These are phyloP conservation scores for Myopa testacea DNA, from an alignment of 2,888 invertebrate species.

Conservation along the genomic window DNA sequence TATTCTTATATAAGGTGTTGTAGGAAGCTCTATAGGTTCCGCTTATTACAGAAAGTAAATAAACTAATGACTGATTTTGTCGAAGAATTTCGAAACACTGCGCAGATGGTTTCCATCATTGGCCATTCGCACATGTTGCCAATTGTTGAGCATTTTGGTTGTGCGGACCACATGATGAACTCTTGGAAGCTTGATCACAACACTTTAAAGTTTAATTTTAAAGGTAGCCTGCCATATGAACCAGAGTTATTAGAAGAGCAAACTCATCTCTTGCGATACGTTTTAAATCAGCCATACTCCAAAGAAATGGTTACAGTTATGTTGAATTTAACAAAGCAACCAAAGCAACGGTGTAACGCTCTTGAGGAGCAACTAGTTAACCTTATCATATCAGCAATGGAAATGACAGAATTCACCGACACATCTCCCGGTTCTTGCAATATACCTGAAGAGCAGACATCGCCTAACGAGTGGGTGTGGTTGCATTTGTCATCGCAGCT, in stretches of 20 bases:
- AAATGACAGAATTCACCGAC: conserved; percentile 82
- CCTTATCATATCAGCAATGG: conserved; percentile 91
- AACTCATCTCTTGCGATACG: conserved; percentile 86
- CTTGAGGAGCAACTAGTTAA: conserved; percentile 94
- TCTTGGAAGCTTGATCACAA: conserved; percentile 93
- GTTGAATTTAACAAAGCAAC: conserved; percentile 93
- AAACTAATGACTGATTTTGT: conserved; percentile 88
- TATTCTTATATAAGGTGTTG: conserved; percentile 3
- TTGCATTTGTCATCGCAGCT: conserved; percentile 92
- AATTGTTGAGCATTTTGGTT: conserved; percentile 92
- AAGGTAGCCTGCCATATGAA: conserved; percentile 87
- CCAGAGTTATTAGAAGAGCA: conserved; percentile 90
- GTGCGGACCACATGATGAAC: conserved; percentile 88
- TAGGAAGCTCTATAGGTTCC: neutral
- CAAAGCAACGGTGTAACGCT: conserved; percentile 87
- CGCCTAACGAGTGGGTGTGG: conserved; percentile 83
- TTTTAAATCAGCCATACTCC: conserved; percentile 94
- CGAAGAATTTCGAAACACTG: conserved; percentile 91
- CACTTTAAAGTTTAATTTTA: conserved; percentile 76
- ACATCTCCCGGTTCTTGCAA: conserved; percentile 66
- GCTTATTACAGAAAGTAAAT: conserved; percentile 79
- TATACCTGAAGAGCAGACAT: conserved; percentile 68
- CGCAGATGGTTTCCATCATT: conserved; percentile 95
- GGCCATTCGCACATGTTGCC: conserved; percentile 92
- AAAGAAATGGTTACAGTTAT: conserved; percentile 96